These are phyloP conservation scores for Hippolais icterina DNA, from an alignment of 2,113 vertebrate genomes.

Conservation along the genomic window DNA sequence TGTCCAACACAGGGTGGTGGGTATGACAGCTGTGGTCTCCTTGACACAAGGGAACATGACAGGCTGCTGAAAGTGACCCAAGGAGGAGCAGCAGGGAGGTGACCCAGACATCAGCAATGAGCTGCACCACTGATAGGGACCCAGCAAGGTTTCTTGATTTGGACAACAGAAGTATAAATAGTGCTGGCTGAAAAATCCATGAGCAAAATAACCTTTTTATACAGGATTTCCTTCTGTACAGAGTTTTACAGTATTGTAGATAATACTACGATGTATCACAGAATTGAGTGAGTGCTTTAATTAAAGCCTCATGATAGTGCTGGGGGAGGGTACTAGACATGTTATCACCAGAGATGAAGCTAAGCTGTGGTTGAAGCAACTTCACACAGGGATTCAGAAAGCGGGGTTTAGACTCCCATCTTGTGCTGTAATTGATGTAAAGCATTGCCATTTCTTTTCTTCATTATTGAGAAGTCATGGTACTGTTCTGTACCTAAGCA, in stretches of 20 bases:
- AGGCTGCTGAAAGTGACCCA: background rate
- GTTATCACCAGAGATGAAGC: background rate
- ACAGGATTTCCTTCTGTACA: background rate
- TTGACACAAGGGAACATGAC: background rate
- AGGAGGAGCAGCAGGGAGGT: background rate
- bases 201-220: background rate
- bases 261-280: fast-evolving
- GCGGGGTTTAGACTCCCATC: background rate
- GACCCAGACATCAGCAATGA: background rate
- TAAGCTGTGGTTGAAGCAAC: background rate
- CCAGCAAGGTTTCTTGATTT: background rate
- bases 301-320: background rate
- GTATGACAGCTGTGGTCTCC: background rate
- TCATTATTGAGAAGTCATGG: background rate
- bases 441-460: background rate
- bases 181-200: background rate
- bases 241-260: background rate
- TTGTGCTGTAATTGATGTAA: background rate
- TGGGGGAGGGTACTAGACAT: background rate
- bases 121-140: background rate
- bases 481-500: background rate
- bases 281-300: background rate
- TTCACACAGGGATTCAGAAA: background rate
- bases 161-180: background rate
- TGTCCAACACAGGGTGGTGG: background rate